Base-by-base conservation (phyloP, 2,113 vertebrate species). In the Sinocyclocheilus rhinocerous region DNA sequence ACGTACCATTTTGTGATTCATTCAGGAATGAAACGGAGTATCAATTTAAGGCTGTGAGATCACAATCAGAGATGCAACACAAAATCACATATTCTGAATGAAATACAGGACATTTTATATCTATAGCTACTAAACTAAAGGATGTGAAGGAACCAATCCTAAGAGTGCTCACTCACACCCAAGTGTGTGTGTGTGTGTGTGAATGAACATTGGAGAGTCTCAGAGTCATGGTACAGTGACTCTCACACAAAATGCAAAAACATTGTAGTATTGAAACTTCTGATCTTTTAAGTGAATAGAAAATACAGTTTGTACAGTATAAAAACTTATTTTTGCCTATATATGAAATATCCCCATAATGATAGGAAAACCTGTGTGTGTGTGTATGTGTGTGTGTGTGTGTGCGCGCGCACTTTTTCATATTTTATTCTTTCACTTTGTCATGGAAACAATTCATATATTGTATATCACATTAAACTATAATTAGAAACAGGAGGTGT, bases 161-260 rank as follows among this genome's bases (percentile, higher is more conserved):
- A 6, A 26, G 8, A 86, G 24, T 73, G n/a, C 82, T 87, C 36
- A 81, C 70, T 84, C 72, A 87, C 42, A 81, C 18, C 5, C 29
- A 42, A 42, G 42, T 57, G 76, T 42, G 65, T 42, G 52, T n/a
- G 59, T 48, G 39, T 9, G 39, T 42, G 39, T 42, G 39, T 8
- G 61, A 2, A 4, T 69, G 50, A 84, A 26, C 76, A 70, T 55
- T 16, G 26, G 55, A 83, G 87, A 33, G 65, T 24, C 59, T 76
- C 48, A 18, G 75, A 42, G 87, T 83, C 81, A 83, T 70, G 16
- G 55, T 16, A 15, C 55, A 73, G 29, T 82, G 77, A 87, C 12
- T 9, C 72, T 61, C 50, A 52, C 12, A 13, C 50, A 52, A 52
- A 52, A 52, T 52, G 50, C 50, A 52, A 15, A 52, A 15, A 52